These are phyloP conservation scores for Actinia equina DNA, from an alignment of 64 coral and sea anemone species.

Conservation along the genomic window DNA sequence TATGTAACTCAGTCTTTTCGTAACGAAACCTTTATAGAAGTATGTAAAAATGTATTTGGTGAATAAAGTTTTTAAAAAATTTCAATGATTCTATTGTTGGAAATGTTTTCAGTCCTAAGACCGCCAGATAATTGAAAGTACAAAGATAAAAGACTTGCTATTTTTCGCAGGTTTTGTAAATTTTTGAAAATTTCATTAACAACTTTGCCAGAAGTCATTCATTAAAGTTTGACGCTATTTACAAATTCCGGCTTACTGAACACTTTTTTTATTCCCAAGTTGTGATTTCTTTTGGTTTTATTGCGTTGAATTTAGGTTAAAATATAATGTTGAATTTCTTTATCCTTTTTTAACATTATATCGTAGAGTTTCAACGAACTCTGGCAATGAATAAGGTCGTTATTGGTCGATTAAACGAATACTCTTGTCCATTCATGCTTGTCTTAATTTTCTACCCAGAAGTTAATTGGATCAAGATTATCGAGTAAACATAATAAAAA, in stretches of 20 bases:
- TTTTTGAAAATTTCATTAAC: background rate
- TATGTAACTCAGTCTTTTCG: background rate
- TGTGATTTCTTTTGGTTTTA: background rate
- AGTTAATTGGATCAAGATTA: constrained; percentile 14
- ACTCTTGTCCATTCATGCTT: background rate
- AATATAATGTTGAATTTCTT: background rate
- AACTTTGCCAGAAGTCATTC: background rate
- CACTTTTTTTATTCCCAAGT: background rate
- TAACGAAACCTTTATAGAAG: background rate
- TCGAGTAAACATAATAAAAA: background rate
- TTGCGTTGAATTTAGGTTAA: background rate
- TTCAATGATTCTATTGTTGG: background rate
- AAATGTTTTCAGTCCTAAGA: background rate
- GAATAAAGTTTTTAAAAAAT: background rate
- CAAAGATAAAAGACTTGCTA: background rate
- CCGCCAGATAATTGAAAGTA: background rate
- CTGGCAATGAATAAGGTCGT: background rate
- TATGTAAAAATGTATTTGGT: background rate
- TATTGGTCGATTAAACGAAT: background rate
- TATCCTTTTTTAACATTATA: background rate
- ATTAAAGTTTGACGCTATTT: background rate
- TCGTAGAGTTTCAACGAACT: background rate
- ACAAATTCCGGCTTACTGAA: background rate
- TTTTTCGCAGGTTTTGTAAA: background rate
- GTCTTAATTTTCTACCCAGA: background rate